Percentiles rank a stretch among this genome's conserved stretches.
These are phyloP conservation scores for Agapostemon virescens DNA, from an alignment of 2,888 invertebrate genomes.

Conservation along the genomic window DNA sequence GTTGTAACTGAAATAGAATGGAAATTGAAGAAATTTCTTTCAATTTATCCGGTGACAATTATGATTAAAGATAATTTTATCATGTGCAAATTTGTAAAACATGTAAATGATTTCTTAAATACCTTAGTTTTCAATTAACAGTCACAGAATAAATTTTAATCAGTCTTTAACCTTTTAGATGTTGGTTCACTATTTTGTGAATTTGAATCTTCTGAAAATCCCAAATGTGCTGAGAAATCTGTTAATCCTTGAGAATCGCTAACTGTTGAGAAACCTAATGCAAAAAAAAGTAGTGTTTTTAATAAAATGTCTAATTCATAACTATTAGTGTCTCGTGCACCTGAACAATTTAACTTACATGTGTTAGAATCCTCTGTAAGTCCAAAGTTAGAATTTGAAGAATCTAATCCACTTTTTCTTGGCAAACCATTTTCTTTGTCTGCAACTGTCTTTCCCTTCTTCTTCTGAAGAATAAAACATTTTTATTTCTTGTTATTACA, in stretches of 20 bases:
- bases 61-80: constrained; percentile 48
- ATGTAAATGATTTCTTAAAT: constrained; percentile 58
- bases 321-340: neutral
- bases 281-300: constrained; percentile 15
- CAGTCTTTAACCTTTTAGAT: constrained; percentile 90
- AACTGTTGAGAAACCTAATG: constrained; percentile 91
- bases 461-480: constrained; percentile 79
- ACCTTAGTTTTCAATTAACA: constrained; percentile 42
- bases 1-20: constrained; percentile 38
- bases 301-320: constrained; percentile 2
- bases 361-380: constrained; percentile 95
- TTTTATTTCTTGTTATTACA: constrained; percentile 20
- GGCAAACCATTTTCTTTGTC: constrained; percentile 90
- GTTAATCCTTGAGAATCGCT: constrained; percentile 95
- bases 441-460: constrained; percentile 87
- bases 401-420: constrained; percentile 86
- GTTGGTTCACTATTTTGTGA: constrained; percentile 92
- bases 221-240: constrained; percentile 91
- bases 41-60: constrained; percentile 27
- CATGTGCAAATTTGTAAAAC: constrained; percentile 47
- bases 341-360: constrained; percentile 83
- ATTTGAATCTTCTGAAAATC: constrained; percentile 95
- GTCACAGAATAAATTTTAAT: constrained; percentile 80
- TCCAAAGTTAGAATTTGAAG: constrained; percentile 91
- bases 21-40: constrained; percentile 37